These are phyloP conservation scores for Drosophila borborema DNA, from an alignment of 2,888 invertebrate species.

Conservation along the genomic window DNA sequence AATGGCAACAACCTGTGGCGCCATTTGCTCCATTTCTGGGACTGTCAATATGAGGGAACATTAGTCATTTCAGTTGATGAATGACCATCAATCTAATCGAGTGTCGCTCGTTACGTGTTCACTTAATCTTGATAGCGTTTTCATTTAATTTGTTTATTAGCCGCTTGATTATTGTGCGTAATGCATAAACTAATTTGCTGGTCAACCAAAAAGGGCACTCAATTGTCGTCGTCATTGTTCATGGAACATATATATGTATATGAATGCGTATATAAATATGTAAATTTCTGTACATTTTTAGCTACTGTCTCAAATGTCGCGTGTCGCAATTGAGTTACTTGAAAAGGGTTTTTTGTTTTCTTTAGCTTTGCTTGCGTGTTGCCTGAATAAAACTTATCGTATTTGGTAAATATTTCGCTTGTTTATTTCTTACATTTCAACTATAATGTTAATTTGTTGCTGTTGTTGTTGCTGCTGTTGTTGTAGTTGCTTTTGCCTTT, in stretches of 20 bases:
- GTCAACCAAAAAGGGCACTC: conserved; percentile 43
- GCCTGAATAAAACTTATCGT: conserved; percentile 44
- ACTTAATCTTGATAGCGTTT: conserved; percentile 40
- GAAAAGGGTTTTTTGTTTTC: conserved; percentile 3
- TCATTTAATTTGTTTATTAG: conserved; percentile 39
- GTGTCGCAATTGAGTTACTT: conserved; percentile 47
- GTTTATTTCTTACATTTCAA: conserved; percentile 55
- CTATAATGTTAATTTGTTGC: conserved; percentile 37
- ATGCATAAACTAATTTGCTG: conserved; percentile 42
- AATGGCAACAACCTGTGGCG: conserved; percentile 5
- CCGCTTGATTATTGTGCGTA: conserved; percentile 38
- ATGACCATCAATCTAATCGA: conserved; percentile 11
- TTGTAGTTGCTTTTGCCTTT: conserved; percentile 1
- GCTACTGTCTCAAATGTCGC: conserved; percentile 45
- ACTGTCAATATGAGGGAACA: background rate
- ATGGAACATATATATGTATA: background rate
- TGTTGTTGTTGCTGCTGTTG: conserved; percentile 14
- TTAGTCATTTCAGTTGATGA: conserved; percentile 4
- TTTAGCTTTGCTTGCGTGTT: conserved; percentile 32
- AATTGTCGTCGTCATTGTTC: conserved; percentile 50
- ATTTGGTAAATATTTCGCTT: conserved; percentile 60
- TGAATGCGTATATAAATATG: background rate
- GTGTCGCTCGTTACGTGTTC: conserved; percentile 13
- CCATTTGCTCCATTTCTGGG: background rate
- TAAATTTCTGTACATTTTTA: conserved; percentile 1